Evolutionary conservation across 2,797 vertebrate species (phyloP).

Genomic region (Acanthornis magna): DNA sequence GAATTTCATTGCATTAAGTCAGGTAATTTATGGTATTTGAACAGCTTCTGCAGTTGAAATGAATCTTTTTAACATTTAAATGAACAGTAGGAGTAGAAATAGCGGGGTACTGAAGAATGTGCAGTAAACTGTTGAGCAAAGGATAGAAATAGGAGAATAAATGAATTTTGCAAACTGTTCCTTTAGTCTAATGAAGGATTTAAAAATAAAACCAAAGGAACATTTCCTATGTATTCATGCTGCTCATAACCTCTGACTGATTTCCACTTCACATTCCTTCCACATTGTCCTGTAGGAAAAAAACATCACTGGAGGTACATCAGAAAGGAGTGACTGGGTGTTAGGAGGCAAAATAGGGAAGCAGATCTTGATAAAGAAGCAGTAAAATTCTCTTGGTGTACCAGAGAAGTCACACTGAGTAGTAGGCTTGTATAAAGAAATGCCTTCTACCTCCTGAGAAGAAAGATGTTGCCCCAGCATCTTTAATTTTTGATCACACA

Average conservation of each 20-base stretch:
- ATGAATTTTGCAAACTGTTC: background rate
- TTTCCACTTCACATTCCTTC: background rate
- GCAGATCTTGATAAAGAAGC: background rate
- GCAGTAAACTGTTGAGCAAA: conserved; percentile 1
- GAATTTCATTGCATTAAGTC: conserved; percentile 39
- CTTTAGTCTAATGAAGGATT: background rate
- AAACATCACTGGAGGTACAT: background rate
- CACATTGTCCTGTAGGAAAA: background rate
- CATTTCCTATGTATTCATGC: background rate
- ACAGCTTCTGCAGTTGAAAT: conserved; percentile 14
- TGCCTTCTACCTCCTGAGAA: background rate
- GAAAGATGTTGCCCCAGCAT: background rate
- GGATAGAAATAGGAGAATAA: background rate
- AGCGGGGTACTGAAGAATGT: background rate
- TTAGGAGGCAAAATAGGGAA: background rate
- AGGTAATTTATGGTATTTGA: conserved; percentile 27
- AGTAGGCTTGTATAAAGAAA: background rate
- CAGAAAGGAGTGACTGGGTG: background rate
- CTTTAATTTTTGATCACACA: background rate
- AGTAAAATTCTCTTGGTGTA: background rate
- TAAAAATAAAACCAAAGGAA: background rate
- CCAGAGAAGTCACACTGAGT: background rate
- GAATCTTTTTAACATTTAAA: conserved; percentile 44
- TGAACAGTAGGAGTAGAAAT: background rate
- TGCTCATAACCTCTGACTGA: background rate